Conservation (phyloP, 1,140 invertebrate genomes). For the Drosophila sucinea region DNA sequence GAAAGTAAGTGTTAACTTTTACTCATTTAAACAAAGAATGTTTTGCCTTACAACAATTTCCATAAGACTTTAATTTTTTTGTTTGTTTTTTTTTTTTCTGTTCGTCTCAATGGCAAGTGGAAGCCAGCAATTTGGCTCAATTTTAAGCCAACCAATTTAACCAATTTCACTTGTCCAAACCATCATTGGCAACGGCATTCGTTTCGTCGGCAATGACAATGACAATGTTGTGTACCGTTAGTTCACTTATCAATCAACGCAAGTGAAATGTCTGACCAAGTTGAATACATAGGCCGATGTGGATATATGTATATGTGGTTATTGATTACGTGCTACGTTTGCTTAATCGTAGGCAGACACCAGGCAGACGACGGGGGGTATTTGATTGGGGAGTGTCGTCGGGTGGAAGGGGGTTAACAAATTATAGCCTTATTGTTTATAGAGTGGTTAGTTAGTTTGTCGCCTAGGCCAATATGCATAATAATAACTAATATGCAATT, state of each 20-base stretch:
- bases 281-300: constrained; percentile 31
- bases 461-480: constrained; percentile 62
- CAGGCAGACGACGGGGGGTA: background rate
- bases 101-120: constrained; percentile 55
- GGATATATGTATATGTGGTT: constrained; percentile 26
- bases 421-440: constrained; percentile 56
- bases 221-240: constrained; percentile 64
- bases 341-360: constrained; percentile 46
- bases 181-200: constrained; percentile 8
- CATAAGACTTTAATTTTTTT: constrained; percentile 5
- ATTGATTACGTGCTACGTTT: constrained; percentile 75
- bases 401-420: constrained; percentile 16
- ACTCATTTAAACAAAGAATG: background rate
- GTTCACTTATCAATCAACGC: constrained; percentile 52
- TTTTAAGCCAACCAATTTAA: constrained; percentile 48
- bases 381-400: background rate
- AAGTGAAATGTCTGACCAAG: constrained; percentile 60
- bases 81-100: constrained; percentile 9
- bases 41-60: background rate
- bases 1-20: constrained; percentile 9
- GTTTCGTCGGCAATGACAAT: constrained; percentile 60
- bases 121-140: constrained; percentile 61
- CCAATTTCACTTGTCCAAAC: constrained; percentile 66
- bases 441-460: constrained; percentile 54
- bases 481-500: constrained; percentile 47